Evolutionary conservation across 2,888 invertebrate species (phyloP).

Genomic region (Chamaedrilus cognettii): DNA sequence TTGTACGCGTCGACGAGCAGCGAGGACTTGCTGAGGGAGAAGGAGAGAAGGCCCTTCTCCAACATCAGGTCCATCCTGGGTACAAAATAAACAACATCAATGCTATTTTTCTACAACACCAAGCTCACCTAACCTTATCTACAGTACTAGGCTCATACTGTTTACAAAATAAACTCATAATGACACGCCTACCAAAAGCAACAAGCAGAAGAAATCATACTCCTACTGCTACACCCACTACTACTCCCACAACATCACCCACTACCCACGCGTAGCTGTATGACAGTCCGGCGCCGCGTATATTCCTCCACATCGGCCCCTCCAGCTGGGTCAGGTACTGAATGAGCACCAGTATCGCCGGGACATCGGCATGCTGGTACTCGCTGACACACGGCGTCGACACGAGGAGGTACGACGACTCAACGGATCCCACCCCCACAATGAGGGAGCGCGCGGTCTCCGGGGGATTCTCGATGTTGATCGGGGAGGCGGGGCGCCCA

Average conservation of each 20-base stretch:
- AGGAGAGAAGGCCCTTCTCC: constrained; percentile 72
- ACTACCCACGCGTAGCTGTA: constrained; percentile 76
- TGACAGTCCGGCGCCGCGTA: constrained; percentile 83
- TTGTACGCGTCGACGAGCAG: constrained; percentile 79
- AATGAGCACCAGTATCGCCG: constrained; percentile 74
- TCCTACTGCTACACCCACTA: too few species aligned
- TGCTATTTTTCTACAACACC: too few species aligned
- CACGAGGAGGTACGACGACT: constrained; percentile 75
- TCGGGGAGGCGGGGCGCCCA: too few species aligned
- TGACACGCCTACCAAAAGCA: too few species aligned
- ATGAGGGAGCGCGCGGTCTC: constrained; percentile 62
- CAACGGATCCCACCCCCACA: constrained; percentile 79
- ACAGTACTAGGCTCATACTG: too few species aligned
- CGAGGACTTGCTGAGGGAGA: constrained; percentile 76
- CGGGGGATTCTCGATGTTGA: too few species aligned
- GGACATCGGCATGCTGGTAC: constrained; percentile 66
- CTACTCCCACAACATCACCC: too few species aligned
- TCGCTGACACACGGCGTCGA: constrained; percentile 71
- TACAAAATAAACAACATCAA: too few species aligned
- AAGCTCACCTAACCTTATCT: too few species aligned
- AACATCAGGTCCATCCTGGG: constrained; percentile 66
- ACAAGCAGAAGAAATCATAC: too few species aligned
- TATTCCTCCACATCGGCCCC: constrained; percentile 87
- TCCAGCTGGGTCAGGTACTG: constrained; percentile 87
- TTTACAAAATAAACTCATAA: too few species aligned